Evolutionary conservation across 92 coral and sea anemone genomes (phyloP).

Genomic region (Metridium senile): DNA sequence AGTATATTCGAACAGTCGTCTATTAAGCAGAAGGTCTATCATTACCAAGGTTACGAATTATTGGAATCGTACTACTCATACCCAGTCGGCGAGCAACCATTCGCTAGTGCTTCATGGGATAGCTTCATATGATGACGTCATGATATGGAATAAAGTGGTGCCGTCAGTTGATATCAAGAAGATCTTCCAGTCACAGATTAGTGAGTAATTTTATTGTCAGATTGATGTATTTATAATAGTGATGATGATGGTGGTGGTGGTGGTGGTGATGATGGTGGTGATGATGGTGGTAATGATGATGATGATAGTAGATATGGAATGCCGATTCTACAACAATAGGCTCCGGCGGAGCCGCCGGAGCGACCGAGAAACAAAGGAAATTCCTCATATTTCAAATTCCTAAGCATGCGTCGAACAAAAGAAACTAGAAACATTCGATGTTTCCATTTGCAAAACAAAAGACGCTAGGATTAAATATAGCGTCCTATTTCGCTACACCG

Average conservation of each 20-base stretch:
- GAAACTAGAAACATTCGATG: too few species aligned
- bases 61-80: not conserved
- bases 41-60: not conserved
- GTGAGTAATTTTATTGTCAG: constrained; percentile 20
- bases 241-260: not conserved
- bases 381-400: too few species aligned
- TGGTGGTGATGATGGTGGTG: not conserved
- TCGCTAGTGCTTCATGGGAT: constrained; percentile 40
- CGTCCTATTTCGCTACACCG: too few species aligned
- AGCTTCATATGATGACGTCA: constrained; percentile 57
- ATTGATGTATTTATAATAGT: not conserved
- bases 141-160: constrained; percentile 47
- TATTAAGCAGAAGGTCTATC: not conserved
- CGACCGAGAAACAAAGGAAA: too few species aligned
- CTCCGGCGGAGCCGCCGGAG: not conserved
- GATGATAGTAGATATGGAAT: not conserved
- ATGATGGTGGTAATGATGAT: not conserved
- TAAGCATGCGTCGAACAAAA: too few species aligned
- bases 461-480: too few species aligned
- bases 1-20: constrained; percentile 37
- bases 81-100: not conserved
- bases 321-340: not conserved
- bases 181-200: constrained; percentile 52
- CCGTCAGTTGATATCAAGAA: constrained; percentile 20
- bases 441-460: too few species aligned